Evolutionary conservation across 2,888 invertebrate genomes (phyloP).

Genomic region (Ophioninae sp.): DNA sequence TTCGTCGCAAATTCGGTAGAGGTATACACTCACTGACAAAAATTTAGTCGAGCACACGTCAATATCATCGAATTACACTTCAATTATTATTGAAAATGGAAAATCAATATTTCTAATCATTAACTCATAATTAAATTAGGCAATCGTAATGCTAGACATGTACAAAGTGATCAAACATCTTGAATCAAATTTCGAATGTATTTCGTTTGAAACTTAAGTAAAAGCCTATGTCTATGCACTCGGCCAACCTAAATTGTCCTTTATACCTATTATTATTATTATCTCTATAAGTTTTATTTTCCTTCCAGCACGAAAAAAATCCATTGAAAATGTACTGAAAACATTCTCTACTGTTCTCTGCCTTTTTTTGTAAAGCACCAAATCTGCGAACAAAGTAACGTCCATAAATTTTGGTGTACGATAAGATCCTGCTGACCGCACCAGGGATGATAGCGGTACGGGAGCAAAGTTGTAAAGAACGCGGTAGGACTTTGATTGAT

Average conservation of each 20-base stretch:
- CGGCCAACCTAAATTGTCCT: neutral
- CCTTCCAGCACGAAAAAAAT: neutral
- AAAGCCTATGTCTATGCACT: neutral
- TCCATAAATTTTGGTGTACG: conserved; percentile 50
- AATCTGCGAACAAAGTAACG: conserved; percentile 22
- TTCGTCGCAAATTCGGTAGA: too few relatives aligned
- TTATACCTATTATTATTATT: neutral
- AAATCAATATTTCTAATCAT: too few relatives aligned
- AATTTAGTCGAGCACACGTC: too few relatives aligned
- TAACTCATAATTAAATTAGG: too few relatives aligned
- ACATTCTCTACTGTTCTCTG: neutral
- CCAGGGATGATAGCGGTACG: conserved; percentile 8
- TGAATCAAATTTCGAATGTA: neutral
- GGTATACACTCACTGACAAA: too few relatives aligned
- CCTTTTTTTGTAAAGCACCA: neutral
- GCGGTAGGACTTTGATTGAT: conserved; percentile 56
- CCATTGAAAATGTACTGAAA: neutral
- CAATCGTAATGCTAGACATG: too few relatives aligned
- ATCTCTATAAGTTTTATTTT: neutral
- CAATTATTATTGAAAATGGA: too few relatives aligned
- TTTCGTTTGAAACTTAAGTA: neutral
- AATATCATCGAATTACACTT: too few relatives aligned
- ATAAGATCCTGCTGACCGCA: conserved; percentile 57
- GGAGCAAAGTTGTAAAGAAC: conserved; percentile 43
- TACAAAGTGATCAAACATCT: too few relatives aligned